These are phyloP conservation scores for Bombus superbus DNA, from an alignment of 1,140 invertebrate genomes.

Conservation along the genomic window DNA sequence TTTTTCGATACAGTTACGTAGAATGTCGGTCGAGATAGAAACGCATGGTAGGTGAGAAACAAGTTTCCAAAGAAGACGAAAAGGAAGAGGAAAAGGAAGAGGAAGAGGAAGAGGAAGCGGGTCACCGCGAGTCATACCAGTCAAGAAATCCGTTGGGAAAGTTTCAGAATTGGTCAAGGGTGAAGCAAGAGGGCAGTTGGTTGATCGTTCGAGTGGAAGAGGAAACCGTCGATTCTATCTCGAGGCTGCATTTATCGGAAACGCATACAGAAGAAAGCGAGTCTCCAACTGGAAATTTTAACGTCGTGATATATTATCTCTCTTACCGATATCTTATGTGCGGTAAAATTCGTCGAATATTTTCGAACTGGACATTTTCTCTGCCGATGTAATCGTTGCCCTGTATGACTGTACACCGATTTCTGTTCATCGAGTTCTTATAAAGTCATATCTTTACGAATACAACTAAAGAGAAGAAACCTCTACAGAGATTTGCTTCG, in stretches of 20 bases:
- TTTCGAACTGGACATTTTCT: too few species aligned
- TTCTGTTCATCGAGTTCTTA: too few species aligned
- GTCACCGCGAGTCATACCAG: conserved; percentile 17
- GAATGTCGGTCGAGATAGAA: not conserved
- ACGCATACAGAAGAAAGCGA: not conserved
- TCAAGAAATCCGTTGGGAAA: conserved; percentile 50
- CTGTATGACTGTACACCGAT: too few species aligned
- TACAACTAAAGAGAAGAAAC: too few species aligned
- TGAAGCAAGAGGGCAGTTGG: conserved; percentile 67
- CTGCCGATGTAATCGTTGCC: too few species aligned
- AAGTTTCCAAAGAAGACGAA: conserved; percentile 8
- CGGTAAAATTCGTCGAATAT: not conserved
- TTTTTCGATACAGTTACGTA: not conserved
- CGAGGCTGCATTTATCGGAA: conserved; percentile 32
- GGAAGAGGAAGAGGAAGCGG: conserved; percentile 26
- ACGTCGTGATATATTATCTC: not conserved
- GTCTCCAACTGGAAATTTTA: not conserved
- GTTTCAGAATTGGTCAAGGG: conserved; percentile 63
- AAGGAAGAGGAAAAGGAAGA: conserved; percentile 7
- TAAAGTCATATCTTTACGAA: too few species aligned
- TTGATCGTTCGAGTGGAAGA: conserved; percentile 65
- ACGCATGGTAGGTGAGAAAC: too few species aligned
- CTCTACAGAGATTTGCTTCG: too few species aligned
- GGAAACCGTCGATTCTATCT: conserved; percentile 55
- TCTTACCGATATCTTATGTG: not conserved